Percentiles rank a stretch among this genome's conserved stretches.
Evolutionary conservation across 2,888 invertebrate species (phyloP).

Genomic region (Amphipoea oculea): DNA sequence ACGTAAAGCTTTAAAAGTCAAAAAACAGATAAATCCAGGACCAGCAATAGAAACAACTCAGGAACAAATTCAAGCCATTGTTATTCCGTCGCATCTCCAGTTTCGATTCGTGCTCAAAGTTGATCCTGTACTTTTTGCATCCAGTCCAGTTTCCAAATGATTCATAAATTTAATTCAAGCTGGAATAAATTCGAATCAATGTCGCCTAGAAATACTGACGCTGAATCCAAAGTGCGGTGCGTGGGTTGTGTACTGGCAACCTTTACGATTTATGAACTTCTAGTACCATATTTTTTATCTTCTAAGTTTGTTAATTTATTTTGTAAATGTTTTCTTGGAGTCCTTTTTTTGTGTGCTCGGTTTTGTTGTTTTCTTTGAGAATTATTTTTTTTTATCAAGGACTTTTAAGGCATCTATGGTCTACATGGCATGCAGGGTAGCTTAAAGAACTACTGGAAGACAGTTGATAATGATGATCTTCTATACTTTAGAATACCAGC

Average conservation of each 20-base stretch:
- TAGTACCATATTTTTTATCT: slow-evolving; percentile 30
- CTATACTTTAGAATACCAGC: not conserved
- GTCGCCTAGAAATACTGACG: slow-evolving; percentile 55
- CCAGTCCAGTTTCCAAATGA: slow-evolving; percentile 49
- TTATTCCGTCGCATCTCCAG: slow-evolving; percentile 28
- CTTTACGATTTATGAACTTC: slow-evolving; percentile 41
- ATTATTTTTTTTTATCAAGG: no score
- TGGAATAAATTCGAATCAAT: slow-evolving; percentile 62
- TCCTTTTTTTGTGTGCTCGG: not conserved
- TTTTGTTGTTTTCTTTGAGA: not conserved
- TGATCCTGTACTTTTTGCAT: slow-evolving; percentile 43
- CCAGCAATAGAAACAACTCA: slow-evolving; percentile 15
- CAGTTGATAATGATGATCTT: not conserved
- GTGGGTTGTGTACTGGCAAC: slow-evolving; percentile 33
- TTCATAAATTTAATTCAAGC: slow-evolving; percentile 59
- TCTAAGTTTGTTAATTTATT: slow-evolving; percentile 27
- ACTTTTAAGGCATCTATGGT: not conserved
- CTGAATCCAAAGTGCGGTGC: slow-evolving; percentile 53
- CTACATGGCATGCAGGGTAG: not conserved
- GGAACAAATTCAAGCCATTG: slow-evolving; percentile 17
- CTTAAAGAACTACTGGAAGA: not conserved
- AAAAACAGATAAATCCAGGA: slow-evolving; percentile 4
- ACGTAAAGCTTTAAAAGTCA: not conserved
- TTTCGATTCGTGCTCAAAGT: slow-evolving; percentile 39
- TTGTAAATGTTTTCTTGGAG: slow-evolving; percentile 13